Evolutionary conservation across 2,888 invertebrate genomes (phyloP), one percentile per base, ranked within the genome.

Genomic region (Crioceris asparagi): DNA sequence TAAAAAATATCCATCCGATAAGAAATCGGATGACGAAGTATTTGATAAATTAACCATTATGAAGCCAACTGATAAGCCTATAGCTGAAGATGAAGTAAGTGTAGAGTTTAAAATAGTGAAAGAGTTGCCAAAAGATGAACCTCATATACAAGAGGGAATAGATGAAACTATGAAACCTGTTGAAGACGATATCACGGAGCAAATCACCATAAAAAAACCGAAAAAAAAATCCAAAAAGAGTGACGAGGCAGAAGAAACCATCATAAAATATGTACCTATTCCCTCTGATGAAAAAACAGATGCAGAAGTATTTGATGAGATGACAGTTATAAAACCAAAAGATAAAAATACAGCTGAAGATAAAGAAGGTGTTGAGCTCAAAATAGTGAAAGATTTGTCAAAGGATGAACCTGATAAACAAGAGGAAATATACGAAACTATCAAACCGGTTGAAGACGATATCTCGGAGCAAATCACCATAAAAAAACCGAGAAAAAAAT

Each of bases 341-440:
- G 47, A 48, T 33, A 46, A 72, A 47, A 59, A 72, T 1, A 31
- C 18, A 21, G 62, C 61, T 11, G 55, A 72, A 68, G 48, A 42
- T 17, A 41, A 47, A 45, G 43, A 44, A 31, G 48, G 46, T 35
- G 41, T 48, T 23, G n/a, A n/a, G n/a, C n/a, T n/a, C n/a, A n/a
- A n/a, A n/a, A n/a, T n/a, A n/a, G n/a, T n/a, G n/a, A n/a, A n/a
- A n/a, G n/a, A 35, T 44, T 59, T 61, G 38, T 16, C 37, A 19
- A 19, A 5, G 62, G 64, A 47, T 52, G 51, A 53, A 61, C 40
- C 43, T 26, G 42, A 47, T 16, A n/a, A 33, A 15, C 4, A 52
- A 3, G 41, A 43, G 30, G 48, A 32, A 30, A 39, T 48, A 27
- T 48, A 54, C 21, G 44, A 51, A 1, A 53, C 36, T 8, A 34